Base-by-base conservation (phyloP, 1,140 invertebrate species). In the Berghia stephanieae region DNA sequence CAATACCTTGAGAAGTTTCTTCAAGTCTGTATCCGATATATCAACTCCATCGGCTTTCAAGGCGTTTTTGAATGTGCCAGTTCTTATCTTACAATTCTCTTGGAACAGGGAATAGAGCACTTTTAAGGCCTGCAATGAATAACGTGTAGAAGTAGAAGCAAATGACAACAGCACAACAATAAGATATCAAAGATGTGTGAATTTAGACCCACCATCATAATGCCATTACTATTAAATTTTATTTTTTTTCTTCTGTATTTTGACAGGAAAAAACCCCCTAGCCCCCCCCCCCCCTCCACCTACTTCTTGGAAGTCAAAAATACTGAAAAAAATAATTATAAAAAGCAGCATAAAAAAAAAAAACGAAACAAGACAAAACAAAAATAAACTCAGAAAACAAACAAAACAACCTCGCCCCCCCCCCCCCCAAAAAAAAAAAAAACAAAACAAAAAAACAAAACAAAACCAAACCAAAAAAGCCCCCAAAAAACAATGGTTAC, bases 1-100 rank as follows among this genome's bases (percentile, higher is more conserved):
- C n/a, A n/a, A n/a, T 76, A 76, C 74, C 52, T 76, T 76, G 8
- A 76, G 44, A 36, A 76, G 46, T 36, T 68, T 76, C n/a, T 49
- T 67, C 24, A 46, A 8, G 6, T 76, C 74, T 46, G 57, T 38
- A 36, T 76, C 74, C 31, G 57, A 46, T 2, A 76, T 40, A 3
- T 76, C 74, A 36, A 76, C 52, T 1, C 74, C 74, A 1, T 36
- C 38, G 13, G 46, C 74, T 40, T 49, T 67, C 8, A 63, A 16
- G 18, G 27, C 36, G 5, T 40, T 46, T 8, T 44, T 40, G 27
- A 76, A 49, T 10, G 21, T 27, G 2, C 6, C 21, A 49, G 42
- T 67, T 34, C 74, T 60, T 49, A 76, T 10, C 42, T 76, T 76
- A 6, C n/a, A 43, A 44, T n/a, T 36, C 52, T 76, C 74, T 76